Base-by-base conservation (phyloP, 2,888 invertebrate genomes). In the Calameuta pallipes region DNA sequence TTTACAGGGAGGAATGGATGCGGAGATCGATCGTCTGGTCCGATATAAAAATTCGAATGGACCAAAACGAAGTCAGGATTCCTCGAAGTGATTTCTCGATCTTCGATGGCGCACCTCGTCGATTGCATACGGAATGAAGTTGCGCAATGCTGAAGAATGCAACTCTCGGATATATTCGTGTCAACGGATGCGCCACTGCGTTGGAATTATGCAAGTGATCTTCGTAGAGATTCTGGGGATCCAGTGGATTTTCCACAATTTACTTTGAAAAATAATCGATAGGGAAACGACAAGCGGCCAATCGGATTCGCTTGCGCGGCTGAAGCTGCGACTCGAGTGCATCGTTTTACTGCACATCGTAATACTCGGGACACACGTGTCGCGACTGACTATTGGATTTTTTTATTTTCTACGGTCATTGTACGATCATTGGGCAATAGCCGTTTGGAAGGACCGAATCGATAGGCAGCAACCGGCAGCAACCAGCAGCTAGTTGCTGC, bases 91-190 rank as follows among this genome's bases (percentile, higher is more conserved):
- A 75, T 73, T 41, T 34, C 76, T 78, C 34, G 78, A 73, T 76
- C 70, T 33, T 35, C 41, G 69, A 76, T 76, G 76, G 75, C 73
- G 69, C 36, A 73, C 31, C 76, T 41, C 73, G 73, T 78, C 78
- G 69, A 75, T 73, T 78, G 78, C 78, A 78, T 78, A 78, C 68
- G 73, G 23, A 78, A 78, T 76, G 41, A 73, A 69, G 56, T 78
- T 78, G 75, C 75, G 78, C 71, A 78, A 78, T 35, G 75, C 76
- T 36, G 69, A n/a, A 73, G 78, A 75, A 78, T 78, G 69, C 37
- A 31, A n/a, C 36, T 73, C 69, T 9, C 35, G 34, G 31, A 30
- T 75, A 31, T 69, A n/a, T 69, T 11, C 12, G 69, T 69, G 31
- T 69, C 23, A 41, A 41, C 23, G 15, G 23, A 41, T 41, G 15